Percentiles rank a stretch among this genome's conserved stretches.
These are phyloP conservation scores for Ypsolopha scabrella DNA, from an alignment of 2,888 invertebrate genomes.

Conservation along the genomic window DNA sequence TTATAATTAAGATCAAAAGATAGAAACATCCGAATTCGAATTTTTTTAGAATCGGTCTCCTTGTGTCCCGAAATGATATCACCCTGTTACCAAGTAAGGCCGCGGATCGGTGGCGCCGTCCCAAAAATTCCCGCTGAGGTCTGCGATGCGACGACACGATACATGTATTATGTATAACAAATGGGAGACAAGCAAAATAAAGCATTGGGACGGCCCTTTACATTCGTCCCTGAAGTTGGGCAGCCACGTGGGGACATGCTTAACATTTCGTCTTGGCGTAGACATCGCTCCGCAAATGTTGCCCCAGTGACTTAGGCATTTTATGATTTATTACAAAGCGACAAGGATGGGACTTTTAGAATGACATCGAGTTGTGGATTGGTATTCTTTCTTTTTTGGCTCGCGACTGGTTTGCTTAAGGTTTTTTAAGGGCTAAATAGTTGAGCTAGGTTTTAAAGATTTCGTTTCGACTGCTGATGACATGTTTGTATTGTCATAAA, in stretches of 20 bases:
- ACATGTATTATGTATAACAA: constrained; percentile 70
- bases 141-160: constrained; percentile 59
- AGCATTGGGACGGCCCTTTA: constrained; percentile 36
- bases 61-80: background rate
- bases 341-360: background rate
- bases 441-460: background rate
- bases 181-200: constrained; percentile 68
- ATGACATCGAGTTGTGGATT: background rate
- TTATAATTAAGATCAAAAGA: too few relatives aligned
- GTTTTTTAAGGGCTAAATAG: background rate
- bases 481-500: too few relatives aligned
- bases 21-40: too few relatives aligned
- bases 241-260: constrained; percentile 54
- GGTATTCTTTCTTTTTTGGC: constrained; percentile 27
- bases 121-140: constrained; percentile 51
- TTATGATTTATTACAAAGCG: too few relatives aligned
- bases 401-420: constrained; percentile 21
- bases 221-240: constrained; percentile 30
- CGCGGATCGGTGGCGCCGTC: constrained; percentile 55
- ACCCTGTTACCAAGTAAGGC: background rate
- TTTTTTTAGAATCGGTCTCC: background rate
- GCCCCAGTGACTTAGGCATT: too few relatives aligned
- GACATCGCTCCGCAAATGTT: too few relatives aligned
- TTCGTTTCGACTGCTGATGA: background rate
- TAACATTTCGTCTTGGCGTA: constrained; percentile 34